Percentiles rank a stretch among this genome's conserved stretches.
phyloP scores from a whole-genome alignment of 1,140 invertebrate species.

The Ladona fulva region DNA sequence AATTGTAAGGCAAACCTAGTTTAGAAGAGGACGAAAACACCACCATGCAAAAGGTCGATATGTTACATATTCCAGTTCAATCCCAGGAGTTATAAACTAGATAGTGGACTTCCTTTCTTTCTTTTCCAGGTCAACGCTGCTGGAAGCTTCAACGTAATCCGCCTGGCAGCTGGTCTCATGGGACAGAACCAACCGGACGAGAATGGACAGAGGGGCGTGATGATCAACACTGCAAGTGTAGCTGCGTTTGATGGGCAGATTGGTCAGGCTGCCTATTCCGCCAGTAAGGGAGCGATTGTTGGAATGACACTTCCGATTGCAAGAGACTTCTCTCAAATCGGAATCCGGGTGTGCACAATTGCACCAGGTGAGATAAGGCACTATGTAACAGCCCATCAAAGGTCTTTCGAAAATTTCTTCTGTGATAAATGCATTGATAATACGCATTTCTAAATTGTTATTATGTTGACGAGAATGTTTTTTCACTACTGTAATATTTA shows the following conservation, averaged over 20 bases:
- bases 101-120: slow-evolving; percentile 6
- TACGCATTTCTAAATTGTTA: too few relatives aligned
- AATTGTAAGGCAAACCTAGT: slow-evolving; percentile 16
- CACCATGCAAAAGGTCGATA: too few relatives aligned
- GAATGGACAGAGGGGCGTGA: slow-evolving; percentile 79
- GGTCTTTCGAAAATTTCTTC: too few relatives aligned
- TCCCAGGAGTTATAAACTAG: not conserved
- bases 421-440: too few relatives aligned
- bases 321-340: slow-evolving; percentile 69
- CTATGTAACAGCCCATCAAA: too few relatives aligned
- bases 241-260: slow-evolving; percentile 95
- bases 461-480: too few relatives aligned
- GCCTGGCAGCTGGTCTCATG: slow-evolving; percentile 71
- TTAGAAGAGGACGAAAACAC: too few relatives aligned
- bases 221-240: slow-evolving; percentile 92
- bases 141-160: slow-evolving; percentile 92
- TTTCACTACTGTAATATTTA: too few relatives aligned
- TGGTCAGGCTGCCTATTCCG: slow-evolving; percentile 88
- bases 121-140: slow-evolving; percentile 64
- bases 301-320: slow-evolving; percentile 92
- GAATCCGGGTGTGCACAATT: slow-evolving; percentile 61
- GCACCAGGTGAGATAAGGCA: slow-evolving; percentile 76
- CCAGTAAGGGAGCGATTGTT: slow-evolving; percentile 81
- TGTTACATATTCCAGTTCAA: too few relatives aligned
- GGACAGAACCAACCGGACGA: slow-evolving; percentile 70